phyloP scores from a whole-genome alignment of 2,888 invertebrate genomes.

The Mesorhabditis belari region DNA sequence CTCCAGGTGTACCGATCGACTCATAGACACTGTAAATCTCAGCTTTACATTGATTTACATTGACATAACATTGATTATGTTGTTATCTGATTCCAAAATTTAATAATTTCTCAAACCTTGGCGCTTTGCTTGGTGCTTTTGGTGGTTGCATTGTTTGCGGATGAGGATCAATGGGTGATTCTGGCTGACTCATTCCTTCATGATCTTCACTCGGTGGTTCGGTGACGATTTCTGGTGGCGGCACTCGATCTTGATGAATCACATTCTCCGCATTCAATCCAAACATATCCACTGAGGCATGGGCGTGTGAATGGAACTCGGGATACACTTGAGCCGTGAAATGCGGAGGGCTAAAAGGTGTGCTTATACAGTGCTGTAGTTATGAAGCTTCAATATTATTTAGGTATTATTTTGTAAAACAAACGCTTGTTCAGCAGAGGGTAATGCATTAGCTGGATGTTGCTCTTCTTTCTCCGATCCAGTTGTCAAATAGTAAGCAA shows the following conservation, averaged over 20 bases:
- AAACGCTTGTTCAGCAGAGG: slow-evolving; percentile 5
- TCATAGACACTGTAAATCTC: slow-evolving; percentile 25
- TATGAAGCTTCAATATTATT: neutral
- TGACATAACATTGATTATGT: neutral
- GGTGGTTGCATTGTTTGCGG: slow-evolving; percentile 10
- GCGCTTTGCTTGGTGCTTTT: slow-evolving; percentile 18
- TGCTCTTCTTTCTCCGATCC: slow-evolving; percentile 36
- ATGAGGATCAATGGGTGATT: neutral
- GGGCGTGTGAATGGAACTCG: slow-evolving; percentile 33
- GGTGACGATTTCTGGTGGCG: neutral
- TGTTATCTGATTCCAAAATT: no score
- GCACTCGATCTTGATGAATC: neutral
- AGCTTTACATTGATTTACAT: neutral
- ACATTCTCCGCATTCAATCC: slow-evolving; percentile 23
- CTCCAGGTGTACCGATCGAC: slow-evolving; percentile 24
- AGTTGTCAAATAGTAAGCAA: slow-evolving; percentile 46
- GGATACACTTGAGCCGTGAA: slow-evolving; percentile 23
- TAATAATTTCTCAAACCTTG: no score
- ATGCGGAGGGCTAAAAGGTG: slow-evolving; percentile 3
- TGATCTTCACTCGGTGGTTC: neutral
- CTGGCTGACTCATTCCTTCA: neutral
- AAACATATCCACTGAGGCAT: slow-evolving; percentile 43
- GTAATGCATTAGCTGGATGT: slow-evolving; percentile 9
- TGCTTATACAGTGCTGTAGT: neutral
- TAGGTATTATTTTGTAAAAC: neutral